Percentiles rank a stretch among this genome's conserved stretches.
Evolutionary conservation across 2,888 invertebrate genomes (phyloP).

Genomic region (Cancer borealis): DNA sequence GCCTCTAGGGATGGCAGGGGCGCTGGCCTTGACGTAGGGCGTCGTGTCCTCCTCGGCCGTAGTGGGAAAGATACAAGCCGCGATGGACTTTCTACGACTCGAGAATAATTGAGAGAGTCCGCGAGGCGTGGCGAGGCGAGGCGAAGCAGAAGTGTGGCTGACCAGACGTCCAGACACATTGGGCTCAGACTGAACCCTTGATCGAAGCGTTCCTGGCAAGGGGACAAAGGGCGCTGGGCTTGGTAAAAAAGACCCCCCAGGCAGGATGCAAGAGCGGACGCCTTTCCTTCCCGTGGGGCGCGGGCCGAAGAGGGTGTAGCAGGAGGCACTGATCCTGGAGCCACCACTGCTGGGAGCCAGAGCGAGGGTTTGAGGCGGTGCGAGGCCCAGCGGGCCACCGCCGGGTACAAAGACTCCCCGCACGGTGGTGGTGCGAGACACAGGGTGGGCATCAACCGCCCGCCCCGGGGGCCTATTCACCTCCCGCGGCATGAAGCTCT

Average conservation of each 20-base stretch:
- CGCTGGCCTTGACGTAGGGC: background rate
- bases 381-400: background rate
- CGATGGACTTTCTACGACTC: constrained; percentile 10
- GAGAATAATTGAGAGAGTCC: constrained; percentile 1
- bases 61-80: background rate
- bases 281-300: background rate
- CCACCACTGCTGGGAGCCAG: background rate
- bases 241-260: background rate
- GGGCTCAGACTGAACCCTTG: constrained; percentile 23
- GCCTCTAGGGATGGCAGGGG: background rate
- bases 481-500: background rate
- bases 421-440: background rate
- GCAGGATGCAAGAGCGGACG: constrained; percentile 15
- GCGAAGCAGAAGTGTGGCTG: background rate
- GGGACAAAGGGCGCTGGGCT: background rate
- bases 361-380: background rate
- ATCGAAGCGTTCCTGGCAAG: background rate
- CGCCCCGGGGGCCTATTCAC: background rate
- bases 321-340: background rate
- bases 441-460: background rate
- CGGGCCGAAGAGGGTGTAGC: background rate
- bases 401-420: background rate
- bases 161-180: background rate
- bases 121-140: background rate
- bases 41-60: background rate